Conservation (phyloP, 2,113 vertebrate genomes). For the Eulacestoma nigropectus region DNA sequence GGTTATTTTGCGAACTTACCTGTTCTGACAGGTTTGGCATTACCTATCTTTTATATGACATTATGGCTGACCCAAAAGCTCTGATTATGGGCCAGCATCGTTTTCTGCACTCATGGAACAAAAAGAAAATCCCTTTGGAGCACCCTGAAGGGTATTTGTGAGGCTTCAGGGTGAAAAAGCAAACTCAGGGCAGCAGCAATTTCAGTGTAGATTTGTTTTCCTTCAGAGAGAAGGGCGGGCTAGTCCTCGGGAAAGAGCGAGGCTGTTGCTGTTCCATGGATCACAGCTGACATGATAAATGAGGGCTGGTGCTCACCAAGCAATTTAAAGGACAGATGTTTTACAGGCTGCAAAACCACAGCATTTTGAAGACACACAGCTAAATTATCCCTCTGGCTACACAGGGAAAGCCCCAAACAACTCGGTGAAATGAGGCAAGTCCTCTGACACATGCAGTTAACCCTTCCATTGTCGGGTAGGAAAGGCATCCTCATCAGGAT, state of each 20-base stretch:
- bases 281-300: not conserved
- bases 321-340: not conserved
- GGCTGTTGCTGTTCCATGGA: not conserved
- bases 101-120: not conserved
- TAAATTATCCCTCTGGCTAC: not conserved
- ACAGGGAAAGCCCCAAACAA: not conserved
- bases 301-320: not conserved
- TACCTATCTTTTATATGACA: not conserved
- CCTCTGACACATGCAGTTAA: not conserved
- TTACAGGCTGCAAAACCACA: not conserved
- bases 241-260: not conserved
- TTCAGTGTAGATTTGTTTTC: not conserved
- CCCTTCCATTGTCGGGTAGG: fast-evolving
- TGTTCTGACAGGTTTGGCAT: not conserved
- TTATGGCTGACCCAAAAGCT: not conserved
- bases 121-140: not conserved
- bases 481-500: not conserved
- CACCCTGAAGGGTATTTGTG: not conserved
- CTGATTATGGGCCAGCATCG: not conserved
- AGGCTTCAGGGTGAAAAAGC: not conserved
- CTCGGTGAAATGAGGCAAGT: not conserved
- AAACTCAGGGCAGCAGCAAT: not conserved
- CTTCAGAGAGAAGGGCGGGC: not conserved
- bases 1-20: not conserved
- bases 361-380: not conserved